Percentiles rank a stretch among this genome's conserved stretches.
Conservation (phyloP, 2,888 invertebrate species). For the Aphrophora alni region DNA sequence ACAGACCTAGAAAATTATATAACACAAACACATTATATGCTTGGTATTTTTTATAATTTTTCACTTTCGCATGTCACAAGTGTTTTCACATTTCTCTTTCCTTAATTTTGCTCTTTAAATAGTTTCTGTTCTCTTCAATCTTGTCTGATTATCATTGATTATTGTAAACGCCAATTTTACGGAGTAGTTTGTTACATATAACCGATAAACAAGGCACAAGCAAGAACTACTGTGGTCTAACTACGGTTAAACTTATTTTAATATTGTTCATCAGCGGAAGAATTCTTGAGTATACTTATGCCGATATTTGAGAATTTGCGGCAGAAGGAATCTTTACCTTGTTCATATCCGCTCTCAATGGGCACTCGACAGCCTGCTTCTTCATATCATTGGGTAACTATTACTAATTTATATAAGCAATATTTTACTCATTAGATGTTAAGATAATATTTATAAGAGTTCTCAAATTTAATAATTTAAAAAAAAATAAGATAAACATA, state of each 20-base stretch:
- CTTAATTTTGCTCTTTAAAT: neutral
- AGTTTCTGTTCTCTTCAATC: neutral
- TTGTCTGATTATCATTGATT: neutral
- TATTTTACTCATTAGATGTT: too few species aligned
- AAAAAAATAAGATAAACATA: too few species aligned
- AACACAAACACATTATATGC: neutral
- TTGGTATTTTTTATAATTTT: neutral
- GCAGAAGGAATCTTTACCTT: slow-evolving; percentile 88
- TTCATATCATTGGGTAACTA: neutral
- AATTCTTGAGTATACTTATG: slow-evolving; percentile 94
- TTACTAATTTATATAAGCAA: neutral
- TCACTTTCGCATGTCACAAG: neutral
- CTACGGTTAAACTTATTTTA: neutral
- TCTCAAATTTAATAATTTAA: too few species aligned
- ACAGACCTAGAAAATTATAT: too few species aligned
- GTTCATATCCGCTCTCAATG: slow-evolving; percentile 77
- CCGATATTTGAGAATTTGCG: slow-evolving; percentile 94
- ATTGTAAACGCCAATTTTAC: neutral
- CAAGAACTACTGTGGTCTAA: neutral
- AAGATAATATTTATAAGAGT: too few species aligned
- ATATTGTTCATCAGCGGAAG: slow-evolving; percentile 72
- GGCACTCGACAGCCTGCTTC: slow-evolving; percentile 57
- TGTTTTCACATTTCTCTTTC: neutral
- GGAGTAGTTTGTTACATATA: neutral
- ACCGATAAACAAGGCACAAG: neutral